Evolutionary conservation across 2,113 vertebrate species (phyloP).

Genomic region (Tragelaphus buxtoni): DNA sequence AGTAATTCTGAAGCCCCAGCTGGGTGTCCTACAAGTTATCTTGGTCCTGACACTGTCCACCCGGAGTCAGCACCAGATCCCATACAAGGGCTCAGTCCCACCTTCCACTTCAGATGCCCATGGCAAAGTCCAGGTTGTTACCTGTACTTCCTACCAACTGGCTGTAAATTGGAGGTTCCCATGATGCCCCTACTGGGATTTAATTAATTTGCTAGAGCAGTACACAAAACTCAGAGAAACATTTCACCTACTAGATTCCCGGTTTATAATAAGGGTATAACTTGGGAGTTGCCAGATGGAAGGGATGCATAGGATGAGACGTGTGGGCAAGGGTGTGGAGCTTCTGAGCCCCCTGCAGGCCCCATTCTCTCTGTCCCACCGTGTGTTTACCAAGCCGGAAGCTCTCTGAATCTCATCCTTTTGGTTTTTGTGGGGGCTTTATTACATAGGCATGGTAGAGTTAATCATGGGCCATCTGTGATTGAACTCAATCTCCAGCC

Average conservation of each 20-base stretch:
- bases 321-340: neutral
- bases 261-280: neutral
- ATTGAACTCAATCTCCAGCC: neutral
- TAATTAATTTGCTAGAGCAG: neutral
- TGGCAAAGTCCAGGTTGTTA: neutral
- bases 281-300: neutral
- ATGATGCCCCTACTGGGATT: neutral
- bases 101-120: neutral
- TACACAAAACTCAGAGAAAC: neutral
- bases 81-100: neutral
- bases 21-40: neutral
- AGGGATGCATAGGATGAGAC: neutral
- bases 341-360: neutral
- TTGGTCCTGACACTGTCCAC: neutral
- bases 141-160: neutral
- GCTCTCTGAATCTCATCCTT: neutral
- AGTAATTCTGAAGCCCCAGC: neutral
- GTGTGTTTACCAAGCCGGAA: neutral
- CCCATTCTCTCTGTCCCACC: neutral
- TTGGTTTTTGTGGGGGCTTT: neutral
- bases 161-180: neutral
- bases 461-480: neutral
- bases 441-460: neutral
- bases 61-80: neutral
- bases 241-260: neutral